These are phyloP conservation scores for Gymnoscopelus braueri DNA, from an alignment of 2,797 vertebrate species.

Conservation along the genomic window DNA sequence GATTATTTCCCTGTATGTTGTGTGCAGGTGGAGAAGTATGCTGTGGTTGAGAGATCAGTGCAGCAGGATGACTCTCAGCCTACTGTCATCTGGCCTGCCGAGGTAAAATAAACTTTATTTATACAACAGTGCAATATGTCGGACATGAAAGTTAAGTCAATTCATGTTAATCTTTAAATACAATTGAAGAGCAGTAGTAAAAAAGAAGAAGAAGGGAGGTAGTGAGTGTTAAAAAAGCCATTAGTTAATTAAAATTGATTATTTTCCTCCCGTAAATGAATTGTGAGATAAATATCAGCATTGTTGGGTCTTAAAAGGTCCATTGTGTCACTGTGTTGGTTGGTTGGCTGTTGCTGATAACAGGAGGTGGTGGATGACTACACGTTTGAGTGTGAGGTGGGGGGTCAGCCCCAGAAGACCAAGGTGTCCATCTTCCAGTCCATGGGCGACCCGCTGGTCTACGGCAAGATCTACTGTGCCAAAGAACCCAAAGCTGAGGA, in stretches of 20 bases:
- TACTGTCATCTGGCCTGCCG: slow-evolving; percentile 93
- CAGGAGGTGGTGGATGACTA: slow-evolving; percentile 97
- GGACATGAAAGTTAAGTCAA: no score
- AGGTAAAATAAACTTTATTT: slow-evolving; percentile 72
- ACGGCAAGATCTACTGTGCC: slow-evolving; percentile 94
- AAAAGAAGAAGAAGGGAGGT: no score
- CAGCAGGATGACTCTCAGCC: slow-evolving; percentile 92
- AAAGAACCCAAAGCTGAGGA: slow-evolving; percentile 87
- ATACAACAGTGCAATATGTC: no score
- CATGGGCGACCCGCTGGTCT: slow-evolving; percentile 94
- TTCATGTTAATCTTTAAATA: no score
- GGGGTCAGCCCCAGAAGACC: slow-evolving; percentile 91
- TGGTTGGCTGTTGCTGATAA: slow-evolving; percentile 12
- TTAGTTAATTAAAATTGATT: slow-evolving; percentile 23
- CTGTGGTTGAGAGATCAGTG: slow-evolving; percentile 93
- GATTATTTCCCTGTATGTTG: slow-evolving; percentile 51
- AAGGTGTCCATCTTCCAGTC: slow-evolving; percentile 95
- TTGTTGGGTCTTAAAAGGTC: not conserved
- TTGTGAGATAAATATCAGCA: not conserved
- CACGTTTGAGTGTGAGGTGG: slow-evolving; percentile 95
- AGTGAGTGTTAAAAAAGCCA: no score
- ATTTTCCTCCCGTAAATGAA: not conserved
- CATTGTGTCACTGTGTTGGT: not conserved
- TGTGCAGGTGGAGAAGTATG: slow-evolving; percentile 95
- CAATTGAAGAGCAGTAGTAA: no score